Evolutionary conservation across 2,797 vertebrate genomes (phyloP).

Genomic region (Anguilla anguilla): DNA sequence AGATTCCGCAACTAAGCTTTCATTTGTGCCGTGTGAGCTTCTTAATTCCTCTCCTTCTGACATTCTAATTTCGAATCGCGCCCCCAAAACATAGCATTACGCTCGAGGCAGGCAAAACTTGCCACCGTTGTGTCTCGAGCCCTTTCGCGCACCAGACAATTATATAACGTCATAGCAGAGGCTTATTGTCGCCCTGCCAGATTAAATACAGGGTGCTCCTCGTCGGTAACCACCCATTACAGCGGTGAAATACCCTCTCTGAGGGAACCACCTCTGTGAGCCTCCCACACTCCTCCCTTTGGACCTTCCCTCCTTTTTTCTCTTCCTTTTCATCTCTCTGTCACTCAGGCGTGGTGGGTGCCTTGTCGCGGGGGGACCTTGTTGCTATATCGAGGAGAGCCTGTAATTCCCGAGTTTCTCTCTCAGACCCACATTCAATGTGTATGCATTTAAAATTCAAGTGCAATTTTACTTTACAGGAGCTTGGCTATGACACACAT

Average conservation of each 20-base stretch:
- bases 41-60: conserved; percentile 52
- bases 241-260: conserved; percentile 9
- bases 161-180: background rate
- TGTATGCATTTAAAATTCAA: background rate
- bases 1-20: background rate
- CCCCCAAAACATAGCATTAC: background rate
- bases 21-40: background rate
- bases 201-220: conserved; percentile 23
- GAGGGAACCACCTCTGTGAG: conserved; percentile 3
- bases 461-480: background rate
- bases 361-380: conserved; percentile 1
- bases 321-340: background rate
- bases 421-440: background rate
- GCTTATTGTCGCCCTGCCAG: conserved; percentile 6
- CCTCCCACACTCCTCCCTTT: background rate
- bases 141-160: background rate
- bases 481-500: background rate
- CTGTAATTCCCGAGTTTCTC: background rate
- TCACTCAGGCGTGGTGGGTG: background rate
- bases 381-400: background rate
- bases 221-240: background rate
- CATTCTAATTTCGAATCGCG: conserved; percentile 46
- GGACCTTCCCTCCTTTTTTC: background rate
- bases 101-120: background rate
- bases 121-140: background rate